Base-by-base conservation (phyloP, 2,113 vertebrate species). In the Cyanistes caeruleus region DNA sequence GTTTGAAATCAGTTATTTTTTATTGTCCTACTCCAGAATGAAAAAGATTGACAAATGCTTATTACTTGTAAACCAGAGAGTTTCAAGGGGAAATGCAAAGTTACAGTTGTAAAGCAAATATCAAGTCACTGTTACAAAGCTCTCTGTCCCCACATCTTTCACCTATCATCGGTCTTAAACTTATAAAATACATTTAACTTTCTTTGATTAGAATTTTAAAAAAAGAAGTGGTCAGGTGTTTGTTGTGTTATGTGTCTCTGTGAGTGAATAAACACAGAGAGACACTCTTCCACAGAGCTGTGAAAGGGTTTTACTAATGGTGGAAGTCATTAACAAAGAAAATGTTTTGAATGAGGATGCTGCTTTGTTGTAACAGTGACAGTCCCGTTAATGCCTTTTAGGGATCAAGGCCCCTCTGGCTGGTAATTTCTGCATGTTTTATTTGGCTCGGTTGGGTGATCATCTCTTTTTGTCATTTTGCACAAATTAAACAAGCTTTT, bases 301-400 rank as follows among this genome's bases (percentile, higher is more conserved):
- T 85, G 68, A 46, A 21, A 76, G 39, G 75, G 23, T 73, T 86
- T 92, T n/a, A 43, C 31, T 82, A 39, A 59, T 58, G 81, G 53
- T 72, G 51, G 64, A 77, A 86, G 83, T 95, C 79, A 74, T 92
- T 88, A 88, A 92, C 86, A 90, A 92, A 90, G 94, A 90, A 85
- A 95, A 86, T 84, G 70, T 74, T 95, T 87, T 81, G 91, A 95
- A 59, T 81, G 82, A 86, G 67, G 79, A 43, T 92, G 85, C 79
- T 90, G 55, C 82, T 90, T 95, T 89, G 69, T 92, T 73, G 53
- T 62, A 65, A 49, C 67, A 62, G 17, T 48, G 56, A 58, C 80
- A 52, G 91, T 55, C 79, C 76, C 0, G 3, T 89, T 89, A 86
- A 67, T 89, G 91, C 91, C 83, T 92, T 83, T 51, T 53, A 67